A percentile compares a stretch with the other conserved stretches of the same genome.
phyloP scores from a whole-genome alignment of 2,797 vertebrate genomes.

The Nyctibius grandis region DNA sequence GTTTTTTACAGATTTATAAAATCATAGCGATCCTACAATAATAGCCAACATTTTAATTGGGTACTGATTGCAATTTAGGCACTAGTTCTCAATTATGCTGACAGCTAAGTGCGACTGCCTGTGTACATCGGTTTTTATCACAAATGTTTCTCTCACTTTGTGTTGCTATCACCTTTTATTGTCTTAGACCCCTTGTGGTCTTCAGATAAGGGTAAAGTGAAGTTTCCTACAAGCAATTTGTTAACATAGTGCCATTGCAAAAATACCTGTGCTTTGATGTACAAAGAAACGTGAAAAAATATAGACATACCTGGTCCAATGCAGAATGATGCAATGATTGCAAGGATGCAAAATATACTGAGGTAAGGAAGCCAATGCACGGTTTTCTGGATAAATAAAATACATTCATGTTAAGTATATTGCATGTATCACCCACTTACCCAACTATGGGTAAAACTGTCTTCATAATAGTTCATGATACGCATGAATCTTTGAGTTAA shows the following conservation, averaged over 20 bases:
- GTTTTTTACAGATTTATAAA: neutral
- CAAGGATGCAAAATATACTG: slow-evolving; percentile 88
- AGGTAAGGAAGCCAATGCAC: slow-evolving; percentile 89
- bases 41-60: neutral
- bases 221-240: neutral
- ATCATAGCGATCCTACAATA: neutral
- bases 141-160: neutral
- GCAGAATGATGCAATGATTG: slow-evolving; percentile 93
- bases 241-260: neutral
- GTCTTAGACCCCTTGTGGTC: neutral
- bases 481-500: neutral
- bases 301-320: slow-evolving; percentile 88
- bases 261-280: neutral
- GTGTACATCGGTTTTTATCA: neutral
- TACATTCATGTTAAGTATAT: neutral
- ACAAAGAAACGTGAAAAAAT: neutral
- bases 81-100: neutral
- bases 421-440: neutral
- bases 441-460: neutral
- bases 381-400: slow-evolving; percentile 67
- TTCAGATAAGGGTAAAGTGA: neutral
- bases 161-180: neutral
- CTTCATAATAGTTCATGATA: neutral
- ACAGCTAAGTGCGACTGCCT: neutral
- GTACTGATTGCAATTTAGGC: neutral